A percentile compares a stretch with the other conserved stretches of the same genome.
Conservation (phyloP, 2,113 vertebrate species). For the Pardalotus punctatus region DNA sequence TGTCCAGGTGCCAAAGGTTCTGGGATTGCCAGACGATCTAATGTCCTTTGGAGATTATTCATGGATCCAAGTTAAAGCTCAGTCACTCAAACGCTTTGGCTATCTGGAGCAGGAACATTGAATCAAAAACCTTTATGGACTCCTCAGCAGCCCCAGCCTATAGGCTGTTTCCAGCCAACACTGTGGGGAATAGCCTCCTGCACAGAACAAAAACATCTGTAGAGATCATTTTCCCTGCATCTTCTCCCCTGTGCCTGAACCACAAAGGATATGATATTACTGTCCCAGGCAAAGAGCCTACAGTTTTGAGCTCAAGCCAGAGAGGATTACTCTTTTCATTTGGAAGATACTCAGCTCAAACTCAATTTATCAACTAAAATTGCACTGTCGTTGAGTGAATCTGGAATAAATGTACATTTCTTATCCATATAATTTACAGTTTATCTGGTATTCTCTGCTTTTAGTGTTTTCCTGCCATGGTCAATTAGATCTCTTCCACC, state of each 20-base stretch:
- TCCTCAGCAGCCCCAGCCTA: background rate
- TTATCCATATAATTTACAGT: background rate
- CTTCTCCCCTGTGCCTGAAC: background rate
- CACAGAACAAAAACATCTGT: background rate
- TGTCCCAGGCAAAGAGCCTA: background rate
- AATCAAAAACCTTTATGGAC: background rate
- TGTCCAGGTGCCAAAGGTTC: background rate
- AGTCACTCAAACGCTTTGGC: background rate
- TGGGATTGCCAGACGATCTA: background rate
- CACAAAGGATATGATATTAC: background rate
- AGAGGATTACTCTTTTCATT: background rate
- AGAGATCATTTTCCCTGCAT: background rate
- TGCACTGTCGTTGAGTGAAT: background rate
- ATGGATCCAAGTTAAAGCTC: background rate
- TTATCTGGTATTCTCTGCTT: background rate
- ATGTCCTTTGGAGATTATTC: background rate
- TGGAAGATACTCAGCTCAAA: background rate
- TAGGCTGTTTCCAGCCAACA: background rate
- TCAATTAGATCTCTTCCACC: background rate
- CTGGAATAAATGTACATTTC: slow-evolving; percentile 6
- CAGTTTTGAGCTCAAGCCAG: background rate
- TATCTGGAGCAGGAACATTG: background rate
- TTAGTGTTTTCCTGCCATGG: background rate
- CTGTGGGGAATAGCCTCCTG: background rate
- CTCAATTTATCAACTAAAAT: background rate